phyloP scores from a whole-genome alignment of 1,140 invertebrate species.

The Muscidifurax raptorellus region DNA sequence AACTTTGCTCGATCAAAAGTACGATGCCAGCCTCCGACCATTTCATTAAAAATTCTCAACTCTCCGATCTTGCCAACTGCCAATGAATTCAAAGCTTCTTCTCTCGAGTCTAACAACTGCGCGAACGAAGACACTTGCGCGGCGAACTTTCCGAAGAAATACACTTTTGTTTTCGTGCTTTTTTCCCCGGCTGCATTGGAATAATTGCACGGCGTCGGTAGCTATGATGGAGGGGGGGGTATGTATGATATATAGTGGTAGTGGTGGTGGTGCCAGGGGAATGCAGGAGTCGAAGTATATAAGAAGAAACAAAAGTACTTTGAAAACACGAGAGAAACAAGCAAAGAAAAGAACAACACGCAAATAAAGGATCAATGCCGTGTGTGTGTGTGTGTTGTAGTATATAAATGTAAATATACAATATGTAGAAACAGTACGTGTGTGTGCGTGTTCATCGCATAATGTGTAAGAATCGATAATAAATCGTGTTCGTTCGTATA shows the following conservation, averaged over 20 bases:
- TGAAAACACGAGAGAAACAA: conserved; percentile 16
- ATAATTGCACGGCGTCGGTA: conserved; percentile 3
- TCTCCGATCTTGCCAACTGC: too few relatives aligned
- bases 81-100: too few relatives aligned
- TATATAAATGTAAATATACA: background rate
- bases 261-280: background rate
- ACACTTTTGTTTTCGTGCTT: conserved; percentile 20
- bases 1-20: too few relatives aligned
- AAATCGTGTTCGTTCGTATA: too few relatives aligned
- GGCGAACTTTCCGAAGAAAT: background rate
- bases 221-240: background rate
- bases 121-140: too few relatives aligned
- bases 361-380: conserved; percentile 28
- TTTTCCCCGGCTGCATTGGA: conserved; percentile 19
- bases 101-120: too few relatives aligned
- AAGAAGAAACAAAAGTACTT: conserved; percentile 19
- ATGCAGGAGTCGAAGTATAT: background rate
- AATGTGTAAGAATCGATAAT: too few relatives aligned
- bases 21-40: too few relatives aligned
- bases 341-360: background rate
- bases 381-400: background rate
- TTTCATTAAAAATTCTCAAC: too few relatives aligned
- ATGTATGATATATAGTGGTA: background rate
- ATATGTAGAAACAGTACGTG: too few relatives aligned
- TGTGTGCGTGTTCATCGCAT: background rate